Evolutionary conservation across 2,888 invertebrate genomes (phyloP).

Genomic region (Biston betularia): DNA sequence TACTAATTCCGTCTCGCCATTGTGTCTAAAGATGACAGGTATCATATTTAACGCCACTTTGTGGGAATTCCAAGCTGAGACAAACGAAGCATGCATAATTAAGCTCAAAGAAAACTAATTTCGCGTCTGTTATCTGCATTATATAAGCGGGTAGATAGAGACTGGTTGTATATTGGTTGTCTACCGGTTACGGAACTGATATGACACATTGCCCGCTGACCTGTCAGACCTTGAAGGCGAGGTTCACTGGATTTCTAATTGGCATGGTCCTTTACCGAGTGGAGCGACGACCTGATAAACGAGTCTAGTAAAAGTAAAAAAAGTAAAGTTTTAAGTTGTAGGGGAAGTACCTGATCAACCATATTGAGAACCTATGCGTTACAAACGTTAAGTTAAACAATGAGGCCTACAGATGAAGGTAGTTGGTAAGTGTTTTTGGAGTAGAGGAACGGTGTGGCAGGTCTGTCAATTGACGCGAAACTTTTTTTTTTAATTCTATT

Average conservation of each 20-base stretch:
- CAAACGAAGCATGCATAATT: conserved; percentile 32
- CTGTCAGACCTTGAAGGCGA: conserved; percentile 14
- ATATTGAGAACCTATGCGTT: neutral
- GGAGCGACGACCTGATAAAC: conserved; percentile 8
- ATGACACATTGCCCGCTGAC: conserved; percentile 21
- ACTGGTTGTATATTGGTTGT: conserved; percentile 1
- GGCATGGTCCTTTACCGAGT: conserved; percentile 6
- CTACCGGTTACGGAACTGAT: conserved; percentile 10
- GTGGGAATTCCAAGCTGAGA: conserved; percentile 40
- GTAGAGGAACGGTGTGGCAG: no score
- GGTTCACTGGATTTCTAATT: conserved; percentile 3
- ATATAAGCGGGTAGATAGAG: conserved; percentile 6
- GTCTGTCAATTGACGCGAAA: no score
- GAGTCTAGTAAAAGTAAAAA: neutral
- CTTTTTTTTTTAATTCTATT: no score
- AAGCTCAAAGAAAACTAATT: conserved; percentile 24
- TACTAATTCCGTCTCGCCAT: conserved; percentile 33
- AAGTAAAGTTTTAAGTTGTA: neutral
- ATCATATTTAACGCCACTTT: conserved; percentile 36
- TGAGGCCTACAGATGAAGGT: no score
- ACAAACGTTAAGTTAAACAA: no score
- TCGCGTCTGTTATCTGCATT: conserved; percentile 19
- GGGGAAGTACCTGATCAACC: neutral
- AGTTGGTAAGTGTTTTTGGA: no score
- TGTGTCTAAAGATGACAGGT: conserved; percentile 42